A percentile compares a stretch with the other conserved stretches of the same genome.
Conservation (phyloP, 1,140 invertebrate species). For the Scaptomyza montana region DNA sequence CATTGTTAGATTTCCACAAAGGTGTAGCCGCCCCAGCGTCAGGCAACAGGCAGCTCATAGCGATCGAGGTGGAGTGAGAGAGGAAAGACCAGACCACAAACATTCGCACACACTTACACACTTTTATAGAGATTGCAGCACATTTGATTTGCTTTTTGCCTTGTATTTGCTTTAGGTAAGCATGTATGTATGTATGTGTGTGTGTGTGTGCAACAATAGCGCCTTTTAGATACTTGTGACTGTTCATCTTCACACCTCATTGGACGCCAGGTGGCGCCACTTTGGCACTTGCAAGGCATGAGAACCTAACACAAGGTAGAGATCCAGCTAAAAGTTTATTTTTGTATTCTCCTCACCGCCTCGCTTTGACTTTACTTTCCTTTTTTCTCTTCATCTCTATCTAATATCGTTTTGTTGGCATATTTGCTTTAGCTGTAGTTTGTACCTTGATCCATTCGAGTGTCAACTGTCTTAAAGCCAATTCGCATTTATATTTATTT, state of each 20-base stretch:
- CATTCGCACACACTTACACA: constrained; percentile 13
- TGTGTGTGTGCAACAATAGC: constrained; percentile 61
- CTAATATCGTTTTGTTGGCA: constrained; percentile 40
- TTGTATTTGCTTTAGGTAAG: constrained; percentile 66
- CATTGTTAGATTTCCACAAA: constrained; percentile 80
- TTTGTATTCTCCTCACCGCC: constrained; percentile 9
- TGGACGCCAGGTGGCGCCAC: constrained; percentile 68
- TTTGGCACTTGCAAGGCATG: constrained; percentile 53
- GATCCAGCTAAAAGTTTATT: constrained; percentile 33
- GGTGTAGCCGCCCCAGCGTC: constrained; percentile 48
- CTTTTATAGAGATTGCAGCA: constrained; percentile 46
- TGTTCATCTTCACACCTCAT: constrained; percentile 81
- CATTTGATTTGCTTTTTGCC: constrained; percentile 77
- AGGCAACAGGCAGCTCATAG: constrained; percentile 45
- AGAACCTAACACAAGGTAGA: no score
- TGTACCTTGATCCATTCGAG: constrained; percentile 20
- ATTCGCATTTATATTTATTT: constrained; percentile 23
- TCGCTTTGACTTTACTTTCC: not conserved
- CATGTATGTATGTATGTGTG: constrained; percentile 17
- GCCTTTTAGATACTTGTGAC: constrained; percentile 74
- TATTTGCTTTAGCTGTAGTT: constrained; percentile 39
- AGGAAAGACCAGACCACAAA: constrained; percentile 42
- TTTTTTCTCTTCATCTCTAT: constrained; percentile 6
- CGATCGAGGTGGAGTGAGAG: not conserved
- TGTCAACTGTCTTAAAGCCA: constrained; percentile 32